Conservation (phyloP, 2,113 vertebrate genomes). For the Hucho hucho region DNA sequence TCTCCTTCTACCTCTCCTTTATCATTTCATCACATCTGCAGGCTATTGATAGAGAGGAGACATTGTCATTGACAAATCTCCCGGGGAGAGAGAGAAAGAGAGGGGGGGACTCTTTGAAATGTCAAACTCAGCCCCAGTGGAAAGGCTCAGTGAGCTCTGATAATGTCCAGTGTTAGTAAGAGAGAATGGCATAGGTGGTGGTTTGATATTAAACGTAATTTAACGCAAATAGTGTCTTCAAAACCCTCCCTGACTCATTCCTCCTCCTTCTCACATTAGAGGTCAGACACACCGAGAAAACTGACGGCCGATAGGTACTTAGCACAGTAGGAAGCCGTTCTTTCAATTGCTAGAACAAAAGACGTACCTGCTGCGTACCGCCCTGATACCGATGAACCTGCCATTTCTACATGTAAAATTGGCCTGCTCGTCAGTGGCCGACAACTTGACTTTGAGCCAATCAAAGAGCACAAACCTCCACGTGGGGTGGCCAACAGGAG, state of each 20-base stretch:
- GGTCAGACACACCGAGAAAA: background rate
- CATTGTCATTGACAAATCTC: constrained; percentile 1
- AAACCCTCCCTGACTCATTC: background rate
- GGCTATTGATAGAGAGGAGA: constrained; percentile 13
- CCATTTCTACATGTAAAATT: no score
- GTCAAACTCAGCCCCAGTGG: background rate
- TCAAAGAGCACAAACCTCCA: no score
- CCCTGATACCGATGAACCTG: no score
- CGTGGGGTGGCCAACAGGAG: no score
- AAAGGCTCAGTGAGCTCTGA: constrained; percentile 1
- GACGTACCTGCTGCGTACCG: no score
- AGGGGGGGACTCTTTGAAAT: background rate
- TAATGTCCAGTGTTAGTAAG: constrained; percentile 2
- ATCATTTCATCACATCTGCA: constrained; percentile 28
- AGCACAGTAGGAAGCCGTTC: no score
- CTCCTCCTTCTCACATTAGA: background rate
- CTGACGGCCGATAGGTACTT: no score
- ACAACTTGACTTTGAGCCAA: no score
- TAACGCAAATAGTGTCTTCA: background rate
- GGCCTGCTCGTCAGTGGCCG: no score
- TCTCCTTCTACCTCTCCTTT: background rate
- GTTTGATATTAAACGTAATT: constrained; percentile 12
- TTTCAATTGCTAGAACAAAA: no score
- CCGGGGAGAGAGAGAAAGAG: background rate
- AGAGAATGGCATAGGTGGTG: background rate